Conservation (phyloP, 2,797 vertebrate genomes). For the Cuniculus paca region DNA sequence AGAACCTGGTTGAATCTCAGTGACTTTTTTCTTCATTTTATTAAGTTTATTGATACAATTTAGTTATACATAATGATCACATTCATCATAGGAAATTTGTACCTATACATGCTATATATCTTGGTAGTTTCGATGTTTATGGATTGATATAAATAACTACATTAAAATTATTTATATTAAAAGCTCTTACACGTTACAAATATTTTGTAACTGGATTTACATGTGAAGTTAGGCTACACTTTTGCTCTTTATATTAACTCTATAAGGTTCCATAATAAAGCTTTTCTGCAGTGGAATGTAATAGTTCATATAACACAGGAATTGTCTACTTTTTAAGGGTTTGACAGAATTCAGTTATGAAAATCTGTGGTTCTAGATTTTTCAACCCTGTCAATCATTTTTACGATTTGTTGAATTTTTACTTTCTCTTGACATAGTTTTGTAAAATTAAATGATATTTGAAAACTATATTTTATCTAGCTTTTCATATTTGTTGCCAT, state of each 20-base stretch:
- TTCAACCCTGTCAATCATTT: neutral
- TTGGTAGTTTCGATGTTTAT: neutral
- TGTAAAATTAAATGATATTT: neutral
- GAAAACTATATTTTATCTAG: neutral
- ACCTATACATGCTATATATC: neutral
- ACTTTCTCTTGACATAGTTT: neutral
- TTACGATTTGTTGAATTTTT: neutral
- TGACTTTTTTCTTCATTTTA: neutral
- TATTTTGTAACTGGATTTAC: conserved; percentile 36
- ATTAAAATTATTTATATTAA: neutral
- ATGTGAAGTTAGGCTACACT: neutral
- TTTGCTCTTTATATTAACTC: neutral
- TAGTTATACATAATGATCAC: neutral
- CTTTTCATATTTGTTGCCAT: neutral
- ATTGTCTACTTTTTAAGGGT: neutral
- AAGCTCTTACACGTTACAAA: neutral
- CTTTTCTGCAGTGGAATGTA: neutral
- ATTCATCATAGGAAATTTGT: neutral
- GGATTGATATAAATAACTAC: neutral
- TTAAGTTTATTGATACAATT: neutral
- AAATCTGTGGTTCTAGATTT: neutral
- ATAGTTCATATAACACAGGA: neutral
- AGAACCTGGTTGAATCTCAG: neutral
- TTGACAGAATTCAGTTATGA: conserved; percentile 20
- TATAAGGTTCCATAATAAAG: neutral